Evolutionary conservation across 2,113 vertebrate species (phyloP).

Genomic region (Sminthopsis crassicaudata): DNA sequence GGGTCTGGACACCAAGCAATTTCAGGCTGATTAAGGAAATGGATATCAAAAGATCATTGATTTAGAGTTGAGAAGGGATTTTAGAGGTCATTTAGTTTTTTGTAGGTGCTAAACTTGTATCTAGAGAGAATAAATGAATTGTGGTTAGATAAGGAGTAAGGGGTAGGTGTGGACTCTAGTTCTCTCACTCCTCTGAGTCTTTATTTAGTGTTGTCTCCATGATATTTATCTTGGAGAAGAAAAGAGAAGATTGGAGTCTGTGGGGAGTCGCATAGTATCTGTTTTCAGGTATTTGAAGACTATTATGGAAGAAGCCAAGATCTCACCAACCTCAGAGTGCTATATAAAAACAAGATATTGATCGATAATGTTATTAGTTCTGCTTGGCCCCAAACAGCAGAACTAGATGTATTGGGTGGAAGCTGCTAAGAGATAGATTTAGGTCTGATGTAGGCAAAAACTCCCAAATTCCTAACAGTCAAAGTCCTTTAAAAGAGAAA

Average conservation of each 20-base stretch:
- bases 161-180: not conserved
- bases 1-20: not conserved
- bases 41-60: not conserved
- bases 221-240: not conserved
- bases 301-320: not conserved
- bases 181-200: not conserved
- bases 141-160: not conserved
- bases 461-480: not conserved
- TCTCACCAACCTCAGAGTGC: not conserved
- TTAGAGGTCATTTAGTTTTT: not conserved
- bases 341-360: not conserved
- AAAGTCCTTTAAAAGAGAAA: not conserved
- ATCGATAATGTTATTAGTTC: not conserved
- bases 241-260: not conserved
- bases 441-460: not conserved
- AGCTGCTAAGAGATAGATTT: not conserved
- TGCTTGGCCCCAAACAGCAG: not conserved
- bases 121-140: not conserved
- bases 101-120: not conserved
- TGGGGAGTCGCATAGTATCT: not conserved
- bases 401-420: not conserved
- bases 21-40: not conserved
- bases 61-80: not conserved
- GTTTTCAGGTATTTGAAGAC: not conserved
- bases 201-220: not conserved